phyloP scores from a whole-genome alignment of 2,113 vertebrate species.

The Emberiza fucata region DNA sequence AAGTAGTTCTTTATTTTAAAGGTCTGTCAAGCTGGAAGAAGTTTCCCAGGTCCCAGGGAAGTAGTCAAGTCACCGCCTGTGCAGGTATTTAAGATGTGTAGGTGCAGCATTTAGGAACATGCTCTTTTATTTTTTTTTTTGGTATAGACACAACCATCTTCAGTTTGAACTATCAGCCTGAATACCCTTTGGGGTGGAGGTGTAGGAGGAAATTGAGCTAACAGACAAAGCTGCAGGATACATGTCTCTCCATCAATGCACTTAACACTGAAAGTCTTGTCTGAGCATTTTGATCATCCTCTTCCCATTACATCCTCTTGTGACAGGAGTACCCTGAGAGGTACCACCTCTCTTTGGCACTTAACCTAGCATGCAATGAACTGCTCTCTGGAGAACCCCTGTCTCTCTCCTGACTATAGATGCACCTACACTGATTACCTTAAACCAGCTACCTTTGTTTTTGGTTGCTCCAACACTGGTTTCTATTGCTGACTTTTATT shows the following conservation, averaged over 20 bases:
- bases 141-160: not conserved
- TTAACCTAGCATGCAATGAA: not conserved
- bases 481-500: not conserved
- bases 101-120: not conserved
- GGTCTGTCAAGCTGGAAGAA: not conserved
- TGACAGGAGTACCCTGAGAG: fast-evolving
- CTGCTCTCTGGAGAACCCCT: not conserved
- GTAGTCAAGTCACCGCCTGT: not conserved
- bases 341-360: not conserved
- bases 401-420: not conserved
- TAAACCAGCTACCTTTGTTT: not conserved
- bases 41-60: not conserved
- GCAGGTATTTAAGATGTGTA: not conserved
- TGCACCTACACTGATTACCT: not conserved
- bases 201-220: not conserved
- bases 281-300: not conserved
- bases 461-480: not conserved
- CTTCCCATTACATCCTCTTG: not conserved
- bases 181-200: not conserved
- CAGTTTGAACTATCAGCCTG: not conserved
- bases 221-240: not conserved
- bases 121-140: not conserved
- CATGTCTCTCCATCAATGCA: fast-evolving
- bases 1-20: not conserved
- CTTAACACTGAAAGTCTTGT: not conserved